phyloP scores from a whole-genome alignment of 2,888 invertebrate genomes.

The Tinea trinotella region DNA sequence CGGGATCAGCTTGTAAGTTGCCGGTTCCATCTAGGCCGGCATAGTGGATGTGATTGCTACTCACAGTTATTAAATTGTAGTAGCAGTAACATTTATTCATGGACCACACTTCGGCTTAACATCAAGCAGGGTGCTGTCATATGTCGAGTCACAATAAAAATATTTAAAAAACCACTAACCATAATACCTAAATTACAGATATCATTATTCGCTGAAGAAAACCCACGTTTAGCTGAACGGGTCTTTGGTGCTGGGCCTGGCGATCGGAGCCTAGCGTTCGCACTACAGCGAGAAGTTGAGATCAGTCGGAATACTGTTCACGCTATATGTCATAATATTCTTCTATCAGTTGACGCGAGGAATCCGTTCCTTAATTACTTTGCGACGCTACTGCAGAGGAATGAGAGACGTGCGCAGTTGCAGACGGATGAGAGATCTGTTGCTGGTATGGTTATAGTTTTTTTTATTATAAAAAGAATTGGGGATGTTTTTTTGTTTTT shows the following conservation, averaged over 20 bases:
- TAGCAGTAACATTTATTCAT: no score
- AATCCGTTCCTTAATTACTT: conserved; percentile 86
- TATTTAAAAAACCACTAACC: background rate
- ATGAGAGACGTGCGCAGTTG: conserved; percentile 91
- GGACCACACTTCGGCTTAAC: no score
- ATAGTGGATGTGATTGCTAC: no score
- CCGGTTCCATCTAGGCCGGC: no score
- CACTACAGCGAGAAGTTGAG: conserved; percentile 85
- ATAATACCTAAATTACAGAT: conserved; percentile 33
- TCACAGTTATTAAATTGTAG: no score
- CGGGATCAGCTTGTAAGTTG: no score
- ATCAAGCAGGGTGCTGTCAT: no score
- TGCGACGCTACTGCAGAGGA: conserved; percentile 81
- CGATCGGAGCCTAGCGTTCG: conserved; percentile 78
- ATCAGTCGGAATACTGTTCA: conserved; percentile 83
- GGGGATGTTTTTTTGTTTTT: no score
- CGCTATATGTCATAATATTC: conserved; percentile 85
- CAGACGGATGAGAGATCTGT: conserved; percentile 90
- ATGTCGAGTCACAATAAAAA: no score
- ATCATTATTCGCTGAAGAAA: conserved; percentile 95
- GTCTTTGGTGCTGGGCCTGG: conserved; percentile 70
- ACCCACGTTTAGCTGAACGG: conserved; percentile 87
- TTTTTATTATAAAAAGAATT: background rate
- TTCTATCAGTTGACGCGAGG: conserved; percentile 86
- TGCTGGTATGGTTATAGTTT: no score